These are phyloP conservation scores for Thymelicus lineola DNA, from an alignment of 2,888 invertebrate genomes.

Conservation along the genomic window DNA sequence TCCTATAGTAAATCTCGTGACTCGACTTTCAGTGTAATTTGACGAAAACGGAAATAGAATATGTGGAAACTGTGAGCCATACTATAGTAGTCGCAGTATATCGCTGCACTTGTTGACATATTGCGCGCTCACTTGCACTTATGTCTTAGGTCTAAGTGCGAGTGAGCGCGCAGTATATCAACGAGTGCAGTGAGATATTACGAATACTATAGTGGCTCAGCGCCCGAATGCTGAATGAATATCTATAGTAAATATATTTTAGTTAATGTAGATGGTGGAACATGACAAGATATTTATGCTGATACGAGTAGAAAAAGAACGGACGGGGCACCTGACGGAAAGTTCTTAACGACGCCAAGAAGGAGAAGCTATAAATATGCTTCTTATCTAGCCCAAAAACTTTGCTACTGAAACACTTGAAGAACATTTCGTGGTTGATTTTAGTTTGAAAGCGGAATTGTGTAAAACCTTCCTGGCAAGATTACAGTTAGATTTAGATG, in stretches of 20 bases:
- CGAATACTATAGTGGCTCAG: not conserved
- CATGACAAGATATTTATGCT: not conserved
- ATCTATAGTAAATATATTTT: not conserved
- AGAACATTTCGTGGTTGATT: slow-evolving; percentile 7
- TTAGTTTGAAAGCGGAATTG: not conserved
- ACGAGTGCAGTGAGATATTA: too few relatives aligned
- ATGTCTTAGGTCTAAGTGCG: too few relatives aligned
- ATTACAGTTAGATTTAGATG: too few relatives aligned
- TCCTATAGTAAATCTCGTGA: not conserved
- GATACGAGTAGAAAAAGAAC: not conserved
- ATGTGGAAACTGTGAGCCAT: not conserved
- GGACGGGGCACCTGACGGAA: not conserved
- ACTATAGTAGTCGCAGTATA: too few relatives aligned
- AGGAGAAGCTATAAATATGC: not conserved
- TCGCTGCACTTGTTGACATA: too few relatives aligned
- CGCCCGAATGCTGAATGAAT: not conserved
- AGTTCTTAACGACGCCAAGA: slow-evolving; percentile 2
- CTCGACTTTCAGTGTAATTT: not conserved
- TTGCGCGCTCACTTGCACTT: too few relatives aligned
- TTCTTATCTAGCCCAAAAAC: slow-evolving; percentile 1
- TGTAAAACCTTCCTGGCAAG: too few relatives aligned
- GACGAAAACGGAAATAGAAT: slow-evolving; percentile 1
- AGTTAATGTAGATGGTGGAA: too few relatives aligned
- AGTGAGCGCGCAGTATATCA: too few relatives aligned
- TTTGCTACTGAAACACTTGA: not conserved